Percentiles rank a stretch among this genome's conserved stretches.
Evolutionary conservation across 2,113 vertebrate genomes (phyloP).

Genomic region (Addax nasomaculatus): DNA sequence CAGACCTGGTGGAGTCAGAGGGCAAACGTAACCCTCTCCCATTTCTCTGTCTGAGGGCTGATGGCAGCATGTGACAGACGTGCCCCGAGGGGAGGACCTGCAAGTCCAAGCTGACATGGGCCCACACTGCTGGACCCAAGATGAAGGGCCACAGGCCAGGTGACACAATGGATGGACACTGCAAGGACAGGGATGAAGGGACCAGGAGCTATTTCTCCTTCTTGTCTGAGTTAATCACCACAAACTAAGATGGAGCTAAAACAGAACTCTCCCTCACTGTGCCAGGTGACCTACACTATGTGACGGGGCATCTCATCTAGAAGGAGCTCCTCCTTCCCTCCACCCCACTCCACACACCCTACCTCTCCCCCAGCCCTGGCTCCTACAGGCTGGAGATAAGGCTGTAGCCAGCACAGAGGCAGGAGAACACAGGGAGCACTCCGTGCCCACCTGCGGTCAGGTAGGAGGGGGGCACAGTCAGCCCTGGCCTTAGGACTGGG

Average conservation of each 20-base stretch:
- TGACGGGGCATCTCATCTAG: fast-evolving
- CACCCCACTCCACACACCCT: not conserved
- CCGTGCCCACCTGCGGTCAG: fast-evolving
- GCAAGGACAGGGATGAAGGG: not conserved
- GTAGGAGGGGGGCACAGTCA: not conserved
- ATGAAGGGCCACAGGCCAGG: not conserved
- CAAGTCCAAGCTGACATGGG: not conserved
- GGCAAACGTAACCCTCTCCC: not conserved
- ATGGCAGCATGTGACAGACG: no score
- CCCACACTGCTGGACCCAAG: not conserved
- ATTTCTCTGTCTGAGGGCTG: not conserved
- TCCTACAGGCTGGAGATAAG: not conserved
- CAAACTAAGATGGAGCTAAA: not conserved
- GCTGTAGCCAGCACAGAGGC: not conserved
- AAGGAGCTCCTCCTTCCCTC: not conserved
- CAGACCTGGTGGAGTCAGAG: not conserved
- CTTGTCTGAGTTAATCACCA: not conserved
- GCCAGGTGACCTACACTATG: not conserved
- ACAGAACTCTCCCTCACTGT: not conserved
- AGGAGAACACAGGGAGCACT: not conserved
- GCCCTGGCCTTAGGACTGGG: not conserved
- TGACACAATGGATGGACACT: no score
- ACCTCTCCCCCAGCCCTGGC: not conserved
- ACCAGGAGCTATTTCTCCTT: not conserved
- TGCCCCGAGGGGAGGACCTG: no score